A percentile compares a stretch with the other conserved stretches of the same genome.
These are phyloP conservation scores for Rhinichthys osculus DNA, from an alignment of 2,797 vertebrate species.

Conservation along the genomic window DNA sequence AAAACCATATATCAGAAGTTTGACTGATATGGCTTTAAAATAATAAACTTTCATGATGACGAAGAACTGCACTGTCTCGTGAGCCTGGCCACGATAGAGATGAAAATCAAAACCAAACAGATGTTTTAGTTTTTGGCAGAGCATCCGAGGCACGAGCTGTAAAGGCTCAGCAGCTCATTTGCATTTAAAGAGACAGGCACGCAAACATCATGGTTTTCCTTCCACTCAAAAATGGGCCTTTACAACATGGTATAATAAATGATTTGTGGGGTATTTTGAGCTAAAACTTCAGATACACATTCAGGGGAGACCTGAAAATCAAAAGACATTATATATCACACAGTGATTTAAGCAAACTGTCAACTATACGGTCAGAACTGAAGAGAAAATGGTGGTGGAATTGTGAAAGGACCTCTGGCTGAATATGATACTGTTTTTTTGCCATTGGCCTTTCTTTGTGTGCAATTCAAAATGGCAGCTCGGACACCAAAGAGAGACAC, in stretches of 20 bases:
- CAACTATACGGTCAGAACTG: background rate
- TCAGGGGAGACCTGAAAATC: background rate
- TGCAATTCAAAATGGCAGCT: slow-evolving; percentile 45
- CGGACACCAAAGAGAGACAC: slow-evolving; percentile 24
- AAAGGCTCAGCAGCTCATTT: background rate
- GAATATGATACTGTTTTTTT: background rate
- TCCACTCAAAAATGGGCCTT: no score
- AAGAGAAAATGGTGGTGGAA: background rate
- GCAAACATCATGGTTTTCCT: background rate
- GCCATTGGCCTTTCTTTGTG: slow-evolving; percentile 20
- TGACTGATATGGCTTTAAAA: no score
- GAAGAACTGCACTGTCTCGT: no score
- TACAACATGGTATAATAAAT: no score
- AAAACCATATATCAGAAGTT: no score
- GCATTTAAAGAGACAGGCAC: background rate
- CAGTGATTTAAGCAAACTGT: background rate
- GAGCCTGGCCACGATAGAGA: no score
- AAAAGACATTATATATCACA: background rate
- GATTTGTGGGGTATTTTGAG: no score
- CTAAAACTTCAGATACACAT: no score
- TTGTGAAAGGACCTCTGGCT: slow-evolving; percentile 26
- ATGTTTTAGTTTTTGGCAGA: no score
- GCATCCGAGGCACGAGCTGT: background rate
- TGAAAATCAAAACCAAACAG: no score
- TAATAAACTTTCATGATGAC: no score